These are phyloP conservation scores for Archips xylosteana DNA, from an alignment of 2,888 invertebrate genomes.

Conservation along the genomic window DNA sequence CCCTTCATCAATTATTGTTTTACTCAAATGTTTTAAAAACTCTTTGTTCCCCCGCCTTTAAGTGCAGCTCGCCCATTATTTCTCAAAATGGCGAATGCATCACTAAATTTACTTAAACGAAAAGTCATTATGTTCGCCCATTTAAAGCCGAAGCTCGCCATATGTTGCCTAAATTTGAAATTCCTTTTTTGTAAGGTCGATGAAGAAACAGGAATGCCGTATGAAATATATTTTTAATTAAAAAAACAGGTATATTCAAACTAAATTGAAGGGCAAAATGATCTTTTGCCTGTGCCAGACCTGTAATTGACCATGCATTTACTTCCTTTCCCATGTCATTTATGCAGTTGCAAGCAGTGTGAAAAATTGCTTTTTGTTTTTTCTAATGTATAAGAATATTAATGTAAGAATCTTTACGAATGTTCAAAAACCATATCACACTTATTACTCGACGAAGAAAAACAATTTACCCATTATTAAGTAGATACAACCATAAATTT, in stretches of 20 bases:
- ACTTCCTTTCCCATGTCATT: too few species aligned
- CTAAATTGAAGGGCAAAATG: too few species aligned
- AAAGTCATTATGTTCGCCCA: slow-evolving; percentile 52
- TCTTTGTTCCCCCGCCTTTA: slow-evolving; percentile 22
- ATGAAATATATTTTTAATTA: not conserved
- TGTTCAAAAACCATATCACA: too few species aligned
- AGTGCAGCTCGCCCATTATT: slow-evolving; percentile 37
- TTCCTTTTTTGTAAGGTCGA: slow-evolving; percentile 34
- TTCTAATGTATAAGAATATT: too few species aligned
- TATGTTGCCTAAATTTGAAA: slow-evolving; percentile 52
- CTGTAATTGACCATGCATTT: too few species aligned
- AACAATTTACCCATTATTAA: too few species aligned
- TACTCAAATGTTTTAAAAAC: not conserved
- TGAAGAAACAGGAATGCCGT: slow-evolving; percentile 15
- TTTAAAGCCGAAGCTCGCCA: slow-evolving; percentile 56
- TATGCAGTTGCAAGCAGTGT: too few species aligned
- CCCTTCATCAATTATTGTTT: not conserved
- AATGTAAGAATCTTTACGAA: too few species aligned
- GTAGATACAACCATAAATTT: too few species aligned
- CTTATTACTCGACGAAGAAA: too few species aligned
- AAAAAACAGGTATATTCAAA: not conserved
- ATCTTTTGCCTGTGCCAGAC: too few species aligned
- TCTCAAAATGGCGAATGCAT: slow-evolving; percentile 54
- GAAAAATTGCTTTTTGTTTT: too few species aligned
- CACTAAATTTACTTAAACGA: slow-evolving; percentile 70